Evolutionary conservation across 2,113 vertebrate genomes (phyloP).

Genomic region (Microtus ochrogaster): DNA sequence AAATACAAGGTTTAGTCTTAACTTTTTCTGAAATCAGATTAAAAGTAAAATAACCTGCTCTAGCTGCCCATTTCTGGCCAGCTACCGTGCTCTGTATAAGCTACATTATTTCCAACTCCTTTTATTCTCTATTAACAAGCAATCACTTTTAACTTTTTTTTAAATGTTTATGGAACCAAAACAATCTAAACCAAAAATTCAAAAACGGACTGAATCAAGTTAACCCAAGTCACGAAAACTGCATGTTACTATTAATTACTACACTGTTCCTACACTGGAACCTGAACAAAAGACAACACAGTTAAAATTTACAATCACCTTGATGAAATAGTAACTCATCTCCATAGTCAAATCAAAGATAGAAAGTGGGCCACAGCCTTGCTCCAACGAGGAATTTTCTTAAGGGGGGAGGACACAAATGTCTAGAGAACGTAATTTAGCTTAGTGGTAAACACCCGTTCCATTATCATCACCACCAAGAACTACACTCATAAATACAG

Average conservation of each 20-base stretch:
- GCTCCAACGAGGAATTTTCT: background rate
- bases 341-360: background rate
- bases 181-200: constrained; percentile 57
- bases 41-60: constrained; percentile 66
- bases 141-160: constrained; percentile 64
- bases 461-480: no score
- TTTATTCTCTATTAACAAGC: constrained; percentile 62
- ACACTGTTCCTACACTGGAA: background rate
- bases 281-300: constrained; percentile 56
- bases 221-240: constrained; percentile 60
- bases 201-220: background rate
- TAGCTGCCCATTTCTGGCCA: constrained; percentile 52
- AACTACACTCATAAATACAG: background rate
- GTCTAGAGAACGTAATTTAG: background rate
- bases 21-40: constrained; percentile 36
- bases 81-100: background rate
- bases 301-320: constrained; percentile 57
- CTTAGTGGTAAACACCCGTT: background rate
- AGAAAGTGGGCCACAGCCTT: background rate
- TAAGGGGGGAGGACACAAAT: background rate
- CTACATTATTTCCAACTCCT: background rate
- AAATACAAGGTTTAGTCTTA: constrained; percentile 56
- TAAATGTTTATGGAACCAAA: constrained; percentile 56
- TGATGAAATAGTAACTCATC: background rate
- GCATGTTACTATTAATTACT: constrained; percentile 65